Percentiles rank a stretch among this genome's conserved stretches.
Conservation (phyloP, 2,113 vertebrate species). For the cattle (Bos taurus) region DNA sequence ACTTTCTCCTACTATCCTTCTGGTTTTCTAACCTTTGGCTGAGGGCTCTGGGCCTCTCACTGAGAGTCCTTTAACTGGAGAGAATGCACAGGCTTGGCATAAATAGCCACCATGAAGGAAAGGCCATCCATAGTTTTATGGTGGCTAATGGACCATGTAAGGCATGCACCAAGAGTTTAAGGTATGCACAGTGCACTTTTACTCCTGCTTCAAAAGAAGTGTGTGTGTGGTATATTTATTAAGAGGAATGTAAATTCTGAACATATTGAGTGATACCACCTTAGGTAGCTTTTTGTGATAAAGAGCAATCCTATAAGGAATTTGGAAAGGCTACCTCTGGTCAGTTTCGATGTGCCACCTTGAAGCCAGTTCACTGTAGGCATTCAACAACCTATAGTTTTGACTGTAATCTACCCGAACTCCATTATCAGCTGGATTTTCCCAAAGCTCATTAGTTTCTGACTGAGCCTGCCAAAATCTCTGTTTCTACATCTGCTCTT, state of each 20-base stretch:
- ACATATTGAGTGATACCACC: not conserved
- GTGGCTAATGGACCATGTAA: not conserved
- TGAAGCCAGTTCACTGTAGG: not conserved
- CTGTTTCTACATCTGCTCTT: slow-evolving; percentile 52
- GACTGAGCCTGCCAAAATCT: slow-evolving; percentile 44
- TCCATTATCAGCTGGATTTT: slow-evolving; percentile 42
- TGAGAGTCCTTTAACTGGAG: not conserved
- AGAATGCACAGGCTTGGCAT: not conserved
- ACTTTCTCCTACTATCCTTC: not conserved
- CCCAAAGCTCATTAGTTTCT: slow-evolving; percentile 51
- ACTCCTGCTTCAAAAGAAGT: not conserved
- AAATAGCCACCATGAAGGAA: not conserved
- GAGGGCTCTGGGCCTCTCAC: not conserved
- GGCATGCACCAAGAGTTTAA: not conserved
- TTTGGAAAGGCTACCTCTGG: not conserved
- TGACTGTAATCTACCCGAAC: not conserved
- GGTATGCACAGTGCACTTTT: not conserved
- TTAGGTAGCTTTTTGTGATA: not conserved
- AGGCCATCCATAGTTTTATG: not conserved
- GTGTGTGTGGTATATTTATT: not conserved
- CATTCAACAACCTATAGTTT: not conserved
- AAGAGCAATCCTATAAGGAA: not conserved
- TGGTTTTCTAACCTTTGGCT: not conserved
- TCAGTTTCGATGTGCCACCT: not conserved
- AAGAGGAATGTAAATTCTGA: not conserved